Evolutionary conservation across 2,113 vertebrate species (phyloP), one percentile per base, ranked within the genome.

Genomic region (Chionis minor): DNA sequence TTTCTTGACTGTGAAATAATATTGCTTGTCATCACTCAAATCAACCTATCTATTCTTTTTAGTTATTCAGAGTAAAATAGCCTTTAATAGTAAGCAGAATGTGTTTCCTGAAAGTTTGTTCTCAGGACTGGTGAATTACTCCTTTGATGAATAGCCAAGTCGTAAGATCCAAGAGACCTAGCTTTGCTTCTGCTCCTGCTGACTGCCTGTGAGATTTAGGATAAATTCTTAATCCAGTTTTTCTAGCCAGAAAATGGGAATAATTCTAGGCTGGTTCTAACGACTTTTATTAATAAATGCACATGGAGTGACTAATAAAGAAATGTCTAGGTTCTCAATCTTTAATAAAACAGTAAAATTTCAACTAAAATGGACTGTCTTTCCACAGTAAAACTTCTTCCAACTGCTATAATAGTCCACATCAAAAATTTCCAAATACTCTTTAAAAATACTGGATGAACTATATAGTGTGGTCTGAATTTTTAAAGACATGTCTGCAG

Each of bases 171-270:
- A 21, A 11, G 85, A 69, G 71, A 58, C 27, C 22, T 77, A 6
- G 14, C 1, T 0, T 42, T 90, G 52, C 62, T 91, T 88, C 71
- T 96, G 47, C 74, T 85, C 42, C 11, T 90, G 69, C 80, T 74
- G 84, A 8, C 56, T 92, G 56, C 24, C 49, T 69, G 33, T 40
- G 54, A 47, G 81, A 83, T 18, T 67, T 78, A 24, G 90, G 59
- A 80, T 51, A 54, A 88, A 73, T 65, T 73, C 78, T 93, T 77
- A 69, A 94, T 90, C 90, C 73, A 69, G 81, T 93, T 97, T 95
- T 94, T 86, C 90, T 85, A 63, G 81, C 71, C 40, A 26, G 72
- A 69, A 96, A 88, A 71, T 85, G 20, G 66, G 40, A 82, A 58
- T 77, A 45, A 72, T 94, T 88, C 66, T 88, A 49, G 71, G 32